Conservation (phyloP, 2,888 invertebrate species). For the Mythimna lalbum region DNA sequence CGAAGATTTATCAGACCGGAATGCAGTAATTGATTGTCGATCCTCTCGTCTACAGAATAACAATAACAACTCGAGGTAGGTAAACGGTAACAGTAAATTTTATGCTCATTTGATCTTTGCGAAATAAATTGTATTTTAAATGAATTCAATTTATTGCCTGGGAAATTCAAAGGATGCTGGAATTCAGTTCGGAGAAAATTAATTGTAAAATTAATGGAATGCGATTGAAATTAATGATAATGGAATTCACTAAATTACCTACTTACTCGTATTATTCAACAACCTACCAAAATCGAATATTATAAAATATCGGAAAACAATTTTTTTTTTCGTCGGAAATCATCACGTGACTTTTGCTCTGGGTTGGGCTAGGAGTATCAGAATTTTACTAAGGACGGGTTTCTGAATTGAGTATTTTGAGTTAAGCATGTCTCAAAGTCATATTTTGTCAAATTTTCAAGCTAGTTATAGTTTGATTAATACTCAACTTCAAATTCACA, state of each 20-base stretch:
- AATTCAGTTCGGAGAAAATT: constrained; percentile 15
- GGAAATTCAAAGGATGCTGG: constrained; percentile 16
- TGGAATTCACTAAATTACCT: neutral
- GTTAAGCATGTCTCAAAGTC: too few relatives aligned
- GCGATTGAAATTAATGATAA: constrained; percentile 13
- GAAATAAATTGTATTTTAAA: constrained; percentile 27
- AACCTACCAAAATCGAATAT: neutral
- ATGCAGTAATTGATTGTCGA: constrained; percentile 76
- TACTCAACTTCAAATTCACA: too few relatives aligned
- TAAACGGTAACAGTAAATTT: constrained; percentile 11
- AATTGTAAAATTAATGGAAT: constrained; percentile 14
- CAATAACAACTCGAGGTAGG: constrained; percentile 29
- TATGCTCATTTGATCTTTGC: constrained; percentile 19
- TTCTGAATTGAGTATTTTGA: too few relatives aligned
- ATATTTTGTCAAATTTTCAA: too few relatives aligned
- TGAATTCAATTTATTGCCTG: constrained; percentile 17
- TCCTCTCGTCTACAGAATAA: constrained; percentile 57
- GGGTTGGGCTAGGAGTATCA: too few relatives aligned
- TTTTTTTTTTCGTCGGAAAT: too few relatives aligned
- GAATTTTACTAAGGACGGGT: too few relatives aligned
- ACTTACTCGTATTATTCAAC: neutral
- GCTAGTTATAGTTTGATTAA: too few relatives aligned
- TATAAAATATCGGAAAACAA: neutral
- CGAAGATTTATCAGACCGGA: constrained; percentile 73
- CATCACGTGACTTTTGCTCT: too few relatives aligned